These are phyloP conservation scores for Phoronis australis DNA, from an alignment of 2,888 invertebrate species.

Conservation along the genomic window DNA sequence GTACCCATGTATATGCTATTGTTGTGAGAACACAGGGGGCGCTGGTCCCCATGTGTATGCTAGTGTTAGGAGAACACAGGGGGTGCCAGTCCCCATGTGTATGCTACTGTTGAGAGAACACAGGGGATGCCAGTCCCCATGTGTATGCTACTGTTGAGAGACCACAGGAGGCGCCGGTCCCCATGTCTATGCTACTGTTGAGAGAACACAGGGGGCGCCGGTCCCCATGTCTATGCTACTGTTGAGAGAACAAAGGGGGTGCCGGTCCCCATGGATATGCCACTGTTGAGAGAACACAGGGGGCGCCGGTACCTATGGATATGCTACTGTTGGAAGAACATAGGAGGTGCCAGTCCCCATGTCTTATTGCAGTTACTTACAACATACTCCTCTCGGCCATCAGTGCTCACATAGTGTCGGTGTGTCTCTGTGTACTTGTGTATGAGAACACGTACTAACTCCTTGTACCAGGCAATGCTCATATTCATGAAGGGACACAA, in stretches of 20 bases:
- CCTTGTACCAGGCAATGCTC: conserved; percentile 63
- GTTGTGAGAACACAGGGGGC: not conserved
- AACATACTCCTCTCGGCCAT: conserved; percentile 61
- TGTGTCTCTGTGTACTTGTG: conserved; percentile 60
- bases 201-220: not conserved
- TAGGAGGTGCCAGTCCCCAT: too few species aligned
- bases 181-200: too few species aligned
- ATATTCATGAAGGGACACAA: conserved; percentile 61
- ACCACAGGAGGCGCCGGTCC: too few species aligned
- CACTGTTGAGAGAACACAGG: not conserved
- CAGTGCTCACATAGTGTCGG: conserved; percentile 60
- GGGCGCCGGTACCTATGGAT: not conserved
- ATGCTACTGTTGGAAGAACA: too few species aligned
- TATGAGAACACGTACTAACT: conserved; percentile 60
- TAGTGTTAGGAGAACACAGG: not conserved
- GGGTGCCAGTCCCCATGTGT: too few species aligned
- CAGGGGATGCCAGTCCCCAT: not conserved
- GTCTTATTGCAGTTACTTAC: too few species aligned
- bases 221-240: too few species aligned
- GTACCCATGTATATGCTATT: too few species aligned
- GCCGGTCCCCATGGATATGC: too few species aligned
- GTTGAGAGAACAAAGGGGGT: not conserved
- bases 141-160: too few species aligned
- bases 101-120: not conserved
- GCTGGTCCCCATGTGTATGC: too few species aligned